Evolutionary conservation across 2,797 vertebrate species (phyloP), one percentile per base, ranked within the genome.

Genomic region (Crossoptilon crossoptilon): DNA sequence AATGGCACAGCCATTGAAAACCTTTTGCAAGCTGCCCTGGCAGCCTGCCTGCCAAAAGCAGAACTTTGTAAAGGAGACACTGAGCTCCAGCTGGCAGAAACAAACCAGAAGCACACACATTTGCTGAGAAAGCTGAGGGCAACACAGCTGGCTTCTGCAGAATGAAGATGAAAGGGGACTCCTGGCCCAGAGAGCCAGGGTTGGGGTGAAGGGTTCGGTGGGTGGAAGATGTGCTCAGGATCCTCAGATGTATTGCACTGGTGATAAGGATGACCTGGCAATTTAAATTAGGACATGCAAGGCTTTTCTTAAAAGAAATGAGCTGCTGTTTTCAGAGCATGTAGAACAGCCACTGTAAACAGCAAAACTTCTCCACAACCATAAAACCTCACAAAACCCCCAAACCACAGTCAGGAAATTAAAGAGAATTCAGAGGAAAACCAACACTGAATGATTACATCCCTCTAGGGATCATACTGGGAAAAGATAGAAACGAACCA

Each of bases 341-440:
- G 71, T 68, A 93, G 91, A 77, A 82, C 83, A 86, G 66, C 80
- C 77, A 68, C 88, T 76, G 80, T 63, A 67, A 95, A 91, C 67
- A 70, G 59, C 43, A 76, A 86, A 83, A 84, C 78, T 91, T 91
- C 94, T 88, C 83, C 71, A 73, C 56, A 59, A 51, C 44, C 41
- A 62, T 70, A 84, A 94, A 93, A 90, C 67, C 76, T 92, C 84
- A 46, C 89, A 71, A 89, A 87, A 46, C 37, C 91, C 83, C 73
- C 82, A 92, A 92, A 91, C 89, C 93, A 78, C 92, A 81, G 74
- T 91, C 94, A 95, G 94, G 93, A 96, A 96, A 96, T 93, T 67
- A 84, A 89, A 95, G 80, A 86, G 87, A 93, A 95, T 86, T 73
- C 73, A 76, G 87, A 88, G 91, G 60, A 33, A 93, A 95, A 95